These are phyloP conservation scores for Phymatocera aterrima DNA, from an alignment of 2,888 invertebrate species.

Conservation along the genomic window DNA sequence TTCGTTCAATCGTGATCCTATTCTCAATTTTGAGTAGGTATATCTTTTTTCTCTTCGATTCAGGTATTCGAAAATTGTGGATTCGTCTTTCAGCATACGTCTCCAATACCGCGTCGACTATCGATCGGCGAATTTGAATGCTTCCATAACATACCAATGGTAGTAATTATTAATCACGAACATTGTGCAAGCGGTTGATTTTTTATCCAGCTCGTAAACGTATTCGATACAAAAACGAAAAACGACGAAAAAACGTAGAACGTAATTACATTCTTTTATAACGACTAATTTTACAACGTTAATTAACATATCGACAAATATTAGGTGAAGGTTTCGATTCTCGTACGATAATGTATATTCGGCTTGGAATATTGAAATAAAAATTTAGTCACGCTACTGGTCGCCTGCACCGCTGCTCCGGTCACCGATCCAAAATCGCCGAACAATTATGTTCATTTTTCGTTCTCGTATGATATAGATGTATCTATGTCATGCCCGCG, in stretches of 20 bases:
- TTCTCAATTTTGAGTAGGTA: too few species aligned
- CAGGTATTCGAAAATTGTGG: too few species aligned
- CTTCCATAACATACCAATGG: too few species aligned
- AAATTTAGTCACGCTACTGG: not conserved
- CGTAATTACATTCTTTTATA: not conserved
- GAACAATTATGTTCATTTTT: constrained; percentile 30
- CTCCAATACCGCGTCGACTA: too few species aligned
- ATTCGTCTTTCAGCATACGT: too few species aligned
- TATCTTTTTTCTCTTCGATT: too few species aligned
- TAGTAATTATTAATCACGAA: too few species aligned
- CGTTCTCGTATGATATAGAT: not conserved
- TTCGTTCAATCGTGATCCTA: too few species aligned
- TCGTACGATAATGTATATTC: not conserved
- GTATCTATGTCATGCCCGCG: not conserved
- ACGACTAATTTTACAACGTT: not conserved
- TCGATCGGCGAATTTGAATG: too few species aligned
- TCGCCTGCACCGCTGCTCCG: not conserved
- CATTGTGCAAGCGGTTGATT: not conserved
- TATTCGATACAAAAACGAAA: not conserved
- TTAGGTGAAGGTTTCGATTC: constrained; percentile 26
- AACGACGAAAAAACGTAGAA: not conserved
- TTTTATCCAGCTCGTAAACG: too few species aligned
- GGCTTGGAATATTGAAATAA: too few species aligned
- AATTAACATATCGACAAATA: not conserved
- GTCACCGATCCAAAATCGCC: constrained; percentile 12